Evolutionary conservation across 2,797 vertebrate genomes (phyloP), one percentile per base, ranked within the genome.

Genomic region (Psittacula derbiana): DNA sequence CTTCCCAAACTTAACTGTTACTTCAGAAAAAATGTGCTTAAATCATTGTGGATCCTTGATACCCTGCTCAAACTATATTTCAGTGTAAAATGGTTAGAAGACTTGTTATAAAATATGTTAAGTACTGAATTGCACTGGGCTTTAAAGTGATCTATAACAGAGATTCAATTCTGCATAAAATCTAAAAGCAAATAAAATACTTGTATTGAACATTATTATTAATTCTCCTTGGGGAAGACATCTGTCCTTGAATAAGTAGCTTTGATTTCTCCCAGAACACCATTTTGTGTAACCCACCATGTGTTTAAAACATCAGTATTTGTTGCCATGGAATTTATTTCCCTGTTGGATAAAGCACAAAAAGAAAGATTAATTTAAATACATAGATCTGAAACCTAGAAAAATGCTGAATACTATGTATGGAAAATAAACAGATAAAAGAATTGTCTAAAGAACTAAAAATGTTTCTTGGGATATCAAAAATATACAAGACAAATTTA

Each of bases 241-340:
- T 52, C 49, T 79, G 19, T 33, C 43, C 47, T 71, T 75, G 27
- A 67, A 47, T 71, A 84, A 70, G 16, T 47, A 80, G 31, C 23
- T 90, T 83, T 86, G n/a, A 33, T 60, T 89, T 76, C 47, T 94
- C 36, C 47, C 36, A 86, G 43, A 65, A 17, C 12, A 62, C 5
- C 41, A 3, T 16, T 86, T 61, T 86, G 1, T 58, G 14, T 78
- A 61, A 65, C 6, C 3, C 17, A 85, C 3, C 9, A 33, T 0
- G 2, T 80, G 6, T 49, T 89, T 75, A 72, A 91, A 81, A 61
- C 6, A 47, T 38, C 30, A 40, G 3, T 38, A 10, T 76, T 31
- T 83, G 47, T 80, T 88, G 21, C 30, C 44, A 60, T 74, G 13
- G 30, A 80, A 58, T 73, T 80, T 80, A 33, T 74, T 94, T 84